Conservation (phyloP, 2,888 invertebrate genomes). For the Xanthia togata region DNA sequence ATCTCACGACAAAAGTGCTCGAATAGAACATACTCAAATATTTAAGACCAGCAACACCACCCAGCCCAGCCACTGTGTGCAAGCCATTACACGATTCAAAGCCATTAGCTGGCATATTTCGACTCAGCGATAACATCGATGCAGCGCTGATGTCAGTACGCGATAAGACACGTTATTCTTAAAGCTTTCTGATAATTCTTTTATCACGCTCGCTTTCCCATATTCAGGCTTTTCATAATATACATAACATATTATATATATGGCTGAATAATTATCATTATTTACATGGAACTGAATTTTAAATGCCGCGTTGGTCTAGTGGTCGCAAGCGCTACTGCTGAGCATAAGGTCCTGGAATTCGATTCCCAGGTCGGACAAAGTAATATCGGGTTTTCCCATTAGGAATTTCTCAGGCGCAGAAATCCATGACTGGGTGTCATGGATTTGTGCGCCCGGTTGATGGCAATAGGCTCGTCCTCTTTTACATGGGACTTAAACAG, state of each 20-base stretch:
- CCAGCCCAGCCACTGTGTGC: slow-evolving; percentile 13
- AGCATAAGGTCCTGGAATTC: no score
- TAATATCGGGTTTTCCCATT: no score
- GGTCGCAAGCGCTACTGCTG: no score
- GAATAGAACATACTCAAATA: background rate
- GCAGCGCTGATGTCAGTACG: slow-evolving; percentile 28
- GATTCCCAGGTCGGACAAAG: no score
- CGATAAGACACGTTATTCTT: slow-evolving; percentile 53
- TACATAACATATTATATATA: background rate
- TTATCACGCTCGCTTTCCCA: background rate
- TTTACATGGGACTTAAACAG: no score
- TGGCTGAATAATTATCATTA: background rate
- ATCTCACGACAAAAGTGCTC: background rate
- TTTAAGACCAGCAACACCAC: slow-evolving; percentile 5
- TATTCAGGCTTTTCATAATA: background rate
- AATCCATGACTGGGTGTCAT: no score
- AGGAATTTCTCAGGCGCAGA: no score
- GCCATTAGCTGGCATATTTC: slow-evolving; percentile 40
- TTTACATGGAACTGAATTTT: background rate
- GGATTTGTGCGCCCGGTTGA: no score
- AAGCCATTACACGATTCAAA: slow-evolving; percentile 19
- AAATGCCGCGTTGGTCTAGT: no score
- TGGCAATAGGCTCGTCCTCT: no score
- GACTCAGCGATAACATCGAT: slow-evolving; percentile 39
- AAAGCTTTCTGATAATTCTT: background rate